Evolutionary conservation across 2,113 vertebrate genomes (phyloP).

Genomic region (Pelecanoides urinatrix): DNA sequence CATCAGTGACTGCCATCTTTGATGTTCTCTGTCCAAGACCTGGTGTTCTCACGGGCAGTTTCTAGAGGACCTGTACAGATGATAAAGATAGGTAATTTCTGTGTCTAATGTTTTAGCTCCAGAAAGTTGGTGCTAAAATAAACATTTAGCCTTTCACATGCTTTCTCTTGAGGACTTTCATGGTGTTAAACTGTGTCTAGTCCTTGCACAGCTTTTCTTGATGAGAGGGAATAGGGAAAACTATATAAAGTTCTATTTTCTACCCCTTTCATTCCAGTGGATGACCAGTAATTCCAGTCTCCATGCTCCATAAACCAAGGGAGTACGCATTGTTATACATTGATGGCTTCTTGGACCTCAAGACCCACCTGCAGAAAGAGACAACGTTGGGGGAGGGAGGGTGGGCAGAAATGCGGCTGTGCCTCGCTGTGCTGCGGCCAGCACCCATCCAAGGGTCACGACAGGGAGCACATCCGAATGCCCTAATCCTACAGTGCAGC

Average conservation of each 20-base stretch:
- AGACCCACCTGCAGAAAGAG: not conserved
- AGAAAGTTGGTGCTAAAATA: not conserved
- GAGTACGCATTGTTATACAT: accelerated
- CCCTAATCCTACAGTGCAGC: not conserved
- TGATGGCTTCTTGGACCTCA: not conserved
- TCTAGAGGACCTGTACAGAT: not conserved
- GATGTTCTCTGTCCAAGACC: not conserved
- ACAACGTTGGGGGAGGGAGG: accelerated
- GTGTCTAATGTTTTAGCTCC: not conserved
- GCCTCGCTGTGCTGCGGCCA: not conserved
- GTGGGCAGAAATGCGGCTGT: not conserved
- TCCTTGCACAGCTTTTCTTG: not conserved
- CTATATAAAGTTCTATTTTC: not conserved
- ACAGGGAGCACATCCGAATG: not conserved
- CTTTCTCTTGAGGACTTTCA: not conserved
- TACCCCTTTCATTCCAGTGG: not conserved
- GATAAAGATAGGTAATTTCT: not conserved
- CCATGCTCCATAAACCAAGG: not conserved
- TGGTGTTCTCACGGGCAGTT: not conserved
- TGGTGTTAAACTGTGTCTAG: not conserved
- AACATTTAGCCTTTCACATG: not conserved
- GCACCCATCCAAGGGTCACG: not conserved
- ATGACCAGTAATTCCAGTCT: not conserved
- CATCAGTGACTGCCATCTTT: not conserved
- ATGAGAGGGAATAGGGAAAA: not conserved